Conservation (phyloP, 2,888 invertebrate genomes). For the Trissoscelio sp. region DNA sequence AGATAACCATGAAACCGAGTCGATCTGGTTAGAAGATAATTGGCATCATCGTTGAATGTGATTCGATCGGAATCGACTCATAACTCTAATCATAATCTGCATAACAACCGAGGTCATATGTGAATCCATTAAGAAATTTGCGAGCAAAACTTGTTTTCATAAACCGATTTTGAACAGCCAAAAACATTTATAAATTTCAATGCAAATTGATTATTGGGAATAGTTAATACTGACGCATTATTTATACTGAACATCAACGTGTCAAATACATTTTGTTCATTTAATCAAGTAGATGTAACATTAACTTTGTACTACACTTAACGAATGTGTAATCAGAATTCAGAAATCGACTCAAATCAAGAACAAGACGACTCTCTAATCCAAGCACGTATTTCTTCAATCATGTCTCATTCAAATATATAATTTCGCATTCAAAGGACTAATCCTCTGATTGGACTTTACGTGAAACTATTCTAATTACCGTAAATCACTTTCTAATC, state of each 20-base stretch:
- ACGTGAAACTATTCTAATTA: constrained; percentile 56
- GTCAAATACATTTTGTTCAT: too few species aligned
- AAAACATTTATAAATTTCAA: too few species aligned
- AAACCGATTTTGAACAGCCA: background rate
- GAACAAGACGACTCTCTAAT: constrained; percentile 49
- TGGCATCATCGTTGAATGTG: constrained; percentile 63
- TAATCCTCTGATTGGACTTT: constrained; percentile 60
- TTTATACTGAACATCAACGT: too few species aligned
- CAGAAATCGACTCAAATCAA: constrained; percentile 37
- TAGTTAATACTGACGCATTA: too few species aligned
- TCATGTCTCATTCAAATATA: constrained; percentile 54
- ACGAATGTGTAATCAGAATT: constrained; percentile 48
- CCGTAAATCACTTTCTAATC: constrained; percentile 47
- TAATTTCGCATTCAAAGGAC: constrained; percentile 55
- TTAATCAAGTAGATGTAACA: background rate
- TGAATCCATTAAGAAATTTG: constrained; percentile 50
- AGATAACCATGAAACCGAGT: constrained; percentile 58
- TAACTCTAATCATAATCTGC: constrained; percentile 69
- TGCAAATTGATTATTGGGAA: too few species aligned
- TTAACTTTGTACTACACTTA: constrained; percentile 28
- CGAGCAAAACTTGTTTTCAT: constrained; percentile 16
- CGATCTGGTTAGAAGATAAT: constrained; percentile 62
- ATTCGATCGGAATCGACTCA: constrained; percentile 67
- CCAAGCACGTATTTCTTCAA: constrained; percentile 65
- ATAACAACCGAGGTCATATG: constrained; percentile 60